Percentiles rank a stretch among this genome's conserved stretches.
Conservation (phyloP, 2,113 vertebrate species). For the Alosa alosa region DNA sequence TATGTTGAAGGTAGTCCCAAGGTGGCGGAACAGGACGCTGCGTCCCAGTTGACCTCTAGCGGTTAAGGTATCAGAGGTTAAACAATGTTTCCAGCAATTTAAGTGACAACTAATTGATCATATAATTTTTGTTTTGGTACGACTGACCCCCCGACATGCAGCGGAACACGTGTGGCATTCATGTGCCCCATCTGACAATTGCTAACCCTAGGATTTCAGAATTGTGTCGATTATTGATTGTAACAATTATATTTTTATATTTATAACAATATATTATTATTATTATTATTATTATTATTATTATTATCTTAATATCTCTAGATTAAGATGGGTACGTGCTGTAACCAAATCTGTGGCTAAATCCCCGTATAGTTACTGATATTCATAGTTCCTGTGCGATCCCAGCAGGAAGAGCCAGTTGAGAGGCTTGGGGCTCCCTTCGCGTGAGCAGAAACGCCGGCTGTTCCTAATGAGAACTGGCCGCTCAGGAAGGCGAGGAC, state of each 20-base stretch:
- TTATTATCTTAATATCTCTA: not conserved
- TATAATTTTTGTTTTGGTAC: slow-evolving; percentile 47
- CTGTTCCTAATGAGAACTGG: slow-evolving; percentile 45
- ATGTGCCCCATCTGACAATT: not conserved
- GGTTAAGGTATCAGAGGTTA: slow-evolving; percentile 74
- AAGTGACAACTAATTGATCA: slow-evolving; percentile 56
- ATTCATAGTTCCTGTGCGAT: slow-evolving; percentile 22
- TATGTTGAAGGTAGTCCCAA: not conserved
- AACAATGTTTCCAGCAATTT: slow-evolving; percentile 73
- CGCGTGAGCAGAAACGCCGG: slow-evolving; percentile 42
- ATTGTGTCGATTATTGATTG: not conserved
- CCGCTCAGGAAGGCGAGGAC: slow-evolving; percentile 46
- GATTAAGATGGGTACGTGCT: not conserved
- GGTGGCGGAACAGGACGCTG: slow-evolving; percentile 44
- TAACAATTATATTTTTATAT: not conserved
- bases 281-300: not conserved
- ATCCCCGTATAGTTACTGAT: not conserved
- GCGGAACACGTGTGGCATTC: slow-evolving; percentile 5
- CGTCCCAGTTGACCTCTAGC: slow-evolving; percentile 65
- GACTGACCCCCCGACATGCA: slow-evolving; percentile 4
- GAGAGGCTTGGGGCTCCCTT: slow-evolving; percentile 45
- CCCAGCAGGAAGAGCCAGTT: slow-evolving; percentile 48
- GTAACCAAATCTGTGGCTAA: not conserved
- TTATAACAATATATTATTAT: not conserved
- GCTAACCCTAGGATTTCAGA: not conserved